Conservation (phyloP, 2,113 vertebrate genomes). For the Cavia aperea region DNA sequence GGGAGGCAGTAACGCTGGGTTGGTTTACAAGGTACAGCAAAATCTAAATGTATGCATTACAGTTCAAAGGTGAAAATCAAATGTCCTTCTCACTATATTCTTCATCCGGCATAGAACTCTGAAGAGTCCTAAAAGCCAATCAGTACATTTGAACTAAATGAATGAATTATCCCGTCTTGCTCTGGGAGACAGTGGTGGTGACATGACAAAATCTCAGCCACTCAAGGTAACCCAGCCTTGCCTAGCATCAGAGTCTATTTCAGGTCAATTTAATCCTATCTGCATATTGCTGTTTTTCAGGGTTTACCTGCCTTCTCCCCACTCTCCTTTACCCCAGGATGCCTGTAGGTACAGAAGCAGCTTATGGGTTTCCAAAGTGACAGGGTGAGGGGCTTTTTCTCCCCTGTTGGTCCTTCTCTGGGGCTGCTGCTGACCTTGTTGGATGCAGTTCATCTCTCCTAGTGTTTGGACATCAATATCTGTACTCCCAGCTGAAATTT, state of each 20-base stretch:
- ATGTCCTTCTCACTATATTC: background rate
- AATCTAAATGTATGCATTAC: background rate
- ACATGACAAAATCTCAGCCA: background rate
- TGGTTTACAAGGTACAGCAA: background rate
- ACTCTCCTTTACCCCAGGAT: background rate
- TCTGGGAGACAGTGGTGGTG: background rate
- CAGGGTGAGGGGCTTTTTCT: background rate
- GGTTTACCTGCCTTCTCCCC: background rate
- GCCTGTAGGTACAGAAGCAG: background rate
- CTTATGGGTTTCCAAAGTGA: background rate
- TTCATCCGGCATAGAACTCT: background rate
- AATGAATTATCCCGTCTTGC: background rate
- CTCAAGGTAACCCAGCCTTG: background rate
- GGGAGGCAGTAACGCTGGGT: background rate
- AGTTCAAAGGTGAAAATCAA: background rate
- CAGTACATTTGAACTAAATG: background rate
- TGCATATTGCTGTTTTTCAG: background rate
- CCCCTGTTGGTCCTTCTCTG: background rate
- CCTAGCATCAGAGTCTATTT: slow-evolving; percentile 10
- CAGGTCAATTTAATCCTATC: background rate
- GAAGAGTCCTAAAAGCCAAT: background rate
- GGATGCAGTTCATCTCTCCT: background rate
- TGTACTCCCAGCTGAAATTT: background rate
- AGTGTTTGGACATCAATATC: background rate
- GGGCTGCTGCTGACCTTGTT: background rate